phyloP scores from a whole-genome alignment of 2,888 invertebrate species.

The Selenia dentaria region DNA sequence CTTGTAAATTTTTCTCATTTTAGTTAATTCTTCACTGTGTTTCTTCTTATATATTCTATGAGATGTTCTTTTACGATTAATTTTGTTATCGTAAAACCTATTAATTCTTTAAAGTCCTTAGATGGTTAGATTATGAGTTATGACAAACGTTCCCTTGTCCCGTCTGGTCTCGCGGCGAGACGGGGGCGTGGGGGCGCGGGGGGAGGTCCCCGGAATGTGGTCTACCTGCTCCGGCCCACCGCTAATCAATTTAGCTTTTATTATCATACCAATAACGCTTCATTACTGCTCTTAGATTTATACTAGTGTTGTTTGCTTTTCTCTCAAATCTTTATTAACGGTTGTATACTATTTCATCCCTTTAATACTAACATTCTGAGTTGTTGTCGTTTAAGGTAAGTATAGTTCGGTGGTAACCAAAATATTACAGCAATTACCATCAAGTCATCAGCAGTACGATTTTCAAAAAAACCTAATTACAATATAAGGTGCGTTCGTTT shows the following conservation, averaged over 20 bases:
- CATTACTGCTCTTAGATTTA: constrained; percentile 73
- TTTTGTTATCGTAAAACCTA: constrained; percentile 52
- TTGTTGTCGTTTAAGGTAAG: no score
- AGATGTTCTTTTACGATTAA: constrained; percentile 13
- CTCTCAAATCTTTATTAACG: constrained; percentile 31
- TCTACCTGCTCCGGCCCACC: constrained; percentile 78
- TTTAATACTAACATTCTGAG: no score
- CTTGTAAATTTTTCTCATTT: no score
- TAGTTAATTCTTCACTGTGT: constrained; percentile 2
- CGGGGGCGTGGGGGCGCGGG: constrained; percentile 28
- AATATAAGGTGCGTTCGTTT: no score
- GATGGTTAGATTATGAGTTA: constrained; percentile 69
- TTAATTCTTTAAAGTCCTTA: constrained; percentile 56
- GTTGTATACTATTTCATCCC: background rate
- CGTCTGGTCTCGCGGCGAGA: constrained; percentile 37
- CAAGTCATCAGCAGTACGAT: no score
- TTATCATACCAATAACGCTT: constrained; percentile 80
- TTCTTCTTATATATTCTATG: constrained; percentile 23
- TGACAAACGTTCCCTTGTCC: constrained; percentile 67
- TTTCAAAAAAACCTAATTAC: no score
- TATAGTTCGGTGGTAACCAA: no score
- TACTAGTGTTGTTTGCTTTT: constrained; percentile 61
- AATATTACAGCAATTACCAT: no score
- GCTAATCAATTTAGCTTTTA: constrained; percentile 83
- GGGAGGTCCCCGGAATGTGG: constrained; percentile 68